Percentiles rank a stretch among this genome's conserved stretches.
Evolutionary conservation across 1,140 invertebrate genomes (phyloP).

Genomic region (Papilio machaon): DNA sequence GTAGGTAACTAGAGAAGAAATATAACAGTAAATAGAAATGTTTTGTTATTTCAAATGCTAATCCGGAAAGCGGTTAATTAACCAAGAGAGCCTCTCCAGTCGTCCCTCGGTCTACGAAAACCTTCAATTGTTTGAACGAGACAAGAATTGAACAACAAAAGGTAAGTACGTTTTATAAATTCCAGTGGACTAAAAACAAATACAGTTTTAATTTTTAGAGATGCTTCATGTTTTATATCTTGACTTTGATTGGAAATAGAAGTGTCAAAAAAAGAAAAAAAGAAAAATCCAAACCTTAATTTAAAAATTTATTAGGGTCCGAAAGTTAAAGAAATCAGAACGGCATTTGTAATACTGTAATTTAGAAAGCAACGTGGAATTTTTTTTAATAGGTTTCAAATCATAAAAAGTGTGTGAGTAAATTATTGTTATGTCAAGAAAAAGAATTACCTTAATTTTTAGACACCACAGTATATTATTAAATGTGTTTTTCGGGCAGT

Average conservation of each 20-base stretch:
- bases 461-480: too few relatives aligned
- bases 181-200: not conserved
- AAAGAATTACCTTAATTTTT: too few relatives aligned
- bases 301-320: too few relatives aligned
- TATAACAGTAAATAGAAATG: not conserved
- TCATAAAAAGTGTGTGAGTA: too few relatives aligned
- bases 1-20: not conserved
- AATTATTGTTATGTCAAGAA: too few relatives aligned
- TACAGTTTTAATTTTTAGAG: not conserved
- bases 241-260: not conserved
- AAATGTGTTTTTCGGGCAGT: too few relatives aligned
- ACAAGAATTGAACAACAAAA: slow-evolving; percentile 24
- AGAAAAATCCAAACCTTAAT: too few relatives aligned
- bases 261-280: too few relatives aligned
- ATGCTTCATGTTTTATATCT: not conserved
- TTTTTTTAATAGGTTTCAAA: too few relatives aligned
- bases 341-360: too few relatives aligned
- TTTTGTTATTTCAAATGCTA: not conserved
- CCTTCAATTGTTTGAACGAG: slow-evolving; percentile 20
- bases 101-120: not conserved
- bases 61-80: slow-evolving; percentile 8
- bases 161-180: slow-evolving; percentile 8
- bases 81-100: slow-evolving; percentile 7
- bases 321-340: too few relatives aligned
- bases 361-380: too few relatives aligned